Base-by-base conservation (phyloP, 2,113 vertebrate genomes). In the Oryzias curvinotus region DNA sequence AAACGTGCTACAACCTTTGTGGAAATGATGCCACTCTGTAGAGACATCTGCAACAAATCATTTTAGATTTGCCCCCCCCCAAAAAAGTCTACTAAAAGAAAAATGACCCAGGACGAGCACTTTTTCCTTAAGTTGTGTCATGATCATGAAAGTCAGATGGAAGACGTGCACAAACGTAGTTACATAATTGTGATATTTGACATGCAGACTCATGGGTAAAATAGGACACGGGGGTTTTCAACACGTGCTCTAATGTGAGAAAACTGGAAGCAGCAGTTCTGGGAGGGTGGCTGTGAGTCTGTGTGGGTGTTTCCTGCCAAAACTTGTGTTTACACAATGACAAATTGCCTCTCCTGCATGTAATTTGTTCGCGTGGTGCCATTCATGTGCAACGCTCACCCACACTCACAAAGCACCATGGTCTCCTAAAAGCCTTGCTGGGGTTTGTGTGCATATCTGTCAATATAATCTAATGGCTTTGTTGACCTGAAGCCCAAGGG, bases 401-500 rank as follows among this genome's bases (percentile, higher is more conserved):
- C 25, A 53, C 26, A 62, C 52, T 47, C 57, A 48, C 59, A 43
- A 46, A 57, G 76, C 28, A 53, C 55, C 42, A 52, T 52, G 43
- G 30, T 67, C 21, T 59, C 48, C 48, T 19, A 56, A 48, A 57
- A 60, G 61, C 59, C 47, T 48, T 48, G 57, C 43, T 51, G 28
- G 67, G 62, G 52, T 44, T 47, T 58, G 66, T 48, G 62, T 75
- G 69, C 36, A 10, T 36, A 36, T 36, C 36, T 70, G 57, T 72
- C 48, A 69, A 47, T 57, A 46, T 78, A 74, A 76, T 65, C 57
- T 80, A 82, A 85, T 84, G 75, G 68, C 52, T 83, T 78, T 79
- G 82, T 83, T 78, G 79, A 84, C 85, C 77, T 51, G 51, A 81
- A 61, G 68, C 66, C 61, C 77, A 84, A 82, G 79, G 83, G 85